Conservation (phyloP, 2,888 invertebrate genomes). For the Ypsolopha sequella region DNA sequence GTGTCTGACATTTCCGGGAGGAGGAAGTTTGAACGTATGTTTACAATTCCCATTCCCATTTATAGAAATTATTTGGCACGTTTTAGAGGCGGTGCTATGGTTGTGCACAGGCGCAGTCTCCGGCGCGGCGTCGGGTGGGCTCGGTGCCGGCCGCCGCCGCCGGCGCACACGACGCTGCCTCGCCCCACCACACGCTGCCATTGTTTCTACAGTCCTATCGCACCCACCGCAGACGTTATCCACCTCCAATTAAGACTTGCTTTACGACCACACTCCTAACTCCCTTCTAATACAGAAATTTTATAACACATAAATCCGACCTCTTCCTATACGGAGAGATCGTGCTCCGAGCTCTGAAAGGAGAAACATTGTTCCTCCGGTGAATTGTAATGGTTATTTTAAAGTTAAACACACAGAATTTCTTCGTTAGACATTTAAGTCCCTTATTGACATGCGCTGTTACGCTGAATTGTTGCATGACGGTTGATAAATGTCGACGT, state of each 20-base stretch:
- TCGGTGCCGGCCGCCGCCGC: constrained; percentile 26
- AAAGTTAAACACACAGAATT: neutral
- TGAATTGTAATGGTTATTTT: constrained; percentile 13
- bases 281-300: constrained; percentile 38
- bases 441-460: constrained; percentile 1
- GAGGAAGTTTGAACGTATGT: neutral
- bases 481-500: constrained; percentile 1
- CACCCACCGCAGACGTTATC: constrained; percentile 23
- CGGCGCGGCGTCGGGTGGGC: constrained; percentile 36
- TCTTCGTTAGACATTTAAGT: neutral
- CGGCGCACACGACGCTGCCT: constrained; percentile 34
- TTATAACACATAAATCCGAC: constrained; percentile 29
- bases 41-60: constrained; percentile 3
- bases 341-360: constrained; percentile 21
- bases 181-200: constrained; percentile 40
- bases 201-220: constrained; percentile 35
- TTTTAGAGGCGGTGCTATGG: constrained; percentile 7
- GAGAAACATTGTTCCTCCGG: constrained; percentile 20
- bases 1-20: too few species aligned
- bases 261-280: constrained; percentile 34
- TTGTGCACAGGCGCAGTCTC: neutral
- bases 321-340: constrained; percentile 19
- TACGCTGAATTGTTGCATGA: constrained; percentile 2
- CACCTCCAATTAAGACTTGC: constrained; percentile 48
- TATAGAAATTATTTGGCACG: constrained; percentile 19